Conservation (phyloP, 2,888 invertebrate genomes). For the Ectemnius lituratus region DNA sequence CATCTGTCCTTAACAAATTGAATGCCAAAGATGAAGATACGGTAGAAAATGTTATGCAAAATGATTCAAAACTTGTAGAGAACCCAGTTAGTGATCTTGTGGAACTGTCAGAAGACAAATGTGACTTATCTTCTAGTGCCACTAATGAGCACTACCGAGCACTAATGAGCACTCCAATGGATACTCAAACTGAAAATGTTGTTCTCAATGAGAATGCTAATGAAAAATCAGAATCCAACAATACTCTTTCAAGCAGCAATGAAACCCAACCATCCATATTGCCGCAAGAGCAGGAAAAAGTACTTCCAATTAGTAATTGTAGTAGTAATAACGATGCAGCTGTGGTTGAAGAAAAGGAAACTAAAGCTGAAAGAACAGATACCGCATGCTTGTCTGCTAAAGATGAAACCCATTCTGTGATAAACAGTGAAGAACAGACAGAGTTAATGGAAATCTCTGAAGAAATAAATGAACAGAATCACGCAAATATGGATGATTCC, state of each 20-base stretch:
- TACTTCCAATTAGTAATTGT: conserved; percentile 38
- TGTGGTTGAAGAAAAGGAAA: conserved; percentile 13
- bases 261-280: conserved; percentile 11
- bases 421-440: conserved; percentile 21
- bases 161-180: background rate
- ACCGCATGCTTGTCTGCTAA: conserved; percentile 11
- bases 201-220: conserved; percentile 10
- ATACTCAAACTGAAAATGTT: conserved; percentile 8
- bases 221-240: background rate
- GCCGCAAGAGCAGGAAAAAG: conserved; percentile 15
- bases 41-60: background rate
- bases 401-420: conserved; percentile 40
- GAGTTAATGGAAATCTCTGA: background rate
- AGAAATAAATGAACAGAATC: conserved; percentile 7
- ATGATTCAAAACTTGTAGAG: conserved; percentile 12
- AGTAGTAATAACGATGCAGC: conserved; percentile 35
- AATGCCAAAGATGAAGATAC: conserved; percentile 15
- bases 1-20: background rate
- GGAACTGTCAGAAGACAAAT: conserved; percentile 11
- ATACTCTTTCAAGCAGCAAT: conserved; percentile 7
- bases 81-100: background rate
- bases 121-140: conserved; percentile 30
- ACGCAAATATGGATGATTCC: background rate
- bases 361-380: conserved; percentile 12
- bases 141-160: no score